phyloP scores from a whole-genome alignment of 2,797 vertebrate genomes.

The Enteromius thamalakanensis region DNA sequence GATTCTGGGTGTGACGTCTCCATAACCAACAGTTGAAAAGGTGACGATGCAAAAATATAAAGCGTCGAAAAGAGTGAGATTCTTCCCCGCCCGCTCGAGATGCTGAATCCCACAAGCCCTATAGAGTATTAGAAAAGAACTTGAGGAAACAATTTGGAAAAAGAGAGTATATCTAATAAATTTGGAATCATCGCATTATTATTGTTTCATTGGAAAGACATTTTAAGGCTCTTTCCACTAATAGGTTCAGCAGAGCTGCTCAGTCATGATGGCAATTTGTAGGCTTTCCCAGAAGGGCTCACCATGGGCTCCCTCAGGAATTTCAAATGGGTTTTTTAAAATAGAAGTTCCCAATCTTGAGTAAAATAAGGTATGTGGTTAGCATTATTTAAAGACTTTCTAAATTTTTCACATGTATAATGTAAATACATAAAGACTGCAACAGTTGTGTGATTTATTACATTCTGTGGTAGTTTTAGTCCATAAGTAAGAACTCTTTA shows the following conservation, averaged over 20 bases:
- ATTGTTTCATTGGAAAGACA: neutral
- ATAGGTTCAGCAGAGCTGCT: conserved; percentile 9
- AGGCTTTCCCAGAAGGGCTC: neutral
- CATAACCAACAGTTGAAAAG: conserved; percentile 86
- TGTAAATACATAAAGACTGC: neutral
- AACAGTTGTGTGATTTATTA: neutral
- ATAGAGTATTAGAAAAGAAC: neutral
- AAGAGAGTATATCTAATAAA: neutral
- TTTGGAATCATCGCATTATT: neutral
- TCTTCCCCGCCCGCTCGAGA: conserved; percentile 81
- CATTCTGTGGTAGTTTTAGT: neutral
- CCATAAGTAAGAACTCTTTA: neutral
- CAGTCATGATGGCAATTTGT: conserved; percentile 25
- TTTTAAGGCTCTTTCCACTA: neutral
- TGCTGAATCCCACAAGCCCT: conserved; percentile 85
- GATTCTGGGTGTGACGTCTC: conserved; percentile 84
- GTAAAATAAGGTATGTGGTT: neutral
- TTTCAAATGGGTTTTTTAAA: conserved; percentile 2
- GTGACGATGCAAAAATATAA: conserved; percentile 89
- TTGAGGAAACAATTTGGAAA: neutral
- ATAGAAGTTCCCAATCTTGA: neutral
- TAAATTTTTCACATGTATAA: neutral
- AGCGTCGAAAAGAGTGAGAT: conserved; percentile 79
- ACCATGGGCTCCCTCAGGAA: conserved; percentile 14
- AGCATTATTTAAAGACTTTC: conserved; percentile 8